A percentile compares a stretch with the other conserved stretches of the same genome.
Evolutionary conservation across 2,113 vertebrate genomes (phyloP).

Genomic region (Hydropotes inermis): DNA sequence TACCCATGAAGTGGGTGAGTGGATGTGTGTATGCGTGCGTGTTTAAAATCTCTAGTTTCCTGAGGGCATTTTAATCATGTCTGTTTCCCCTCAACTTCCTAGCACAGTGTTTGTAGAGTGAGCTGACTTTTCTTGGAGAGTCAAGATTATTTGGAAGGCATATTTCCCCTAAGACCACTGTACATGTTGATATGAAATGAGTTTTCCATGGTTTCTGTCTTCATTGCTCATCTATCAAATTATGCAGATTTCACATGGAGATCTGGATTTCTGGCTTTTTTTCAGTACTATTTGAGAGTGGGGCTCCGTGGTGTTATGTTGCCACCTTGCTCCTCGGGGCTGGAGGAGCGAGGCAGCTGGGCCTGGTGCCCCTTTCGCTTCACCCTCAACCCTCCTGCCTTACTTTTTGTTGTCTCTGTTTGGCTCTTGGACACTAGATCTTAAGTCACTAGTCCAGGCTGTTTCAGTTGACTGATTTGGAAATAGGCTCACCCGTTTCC

Average conservation of each 20-base stretch:
- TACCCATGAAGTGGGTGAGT: not conserved
- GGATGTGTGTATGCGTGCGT: not conserved
- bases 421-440: not conserved
- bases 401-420: not conserved
- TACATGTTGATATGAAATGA: not conserved
- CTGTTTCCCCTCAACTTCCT: not conserved
- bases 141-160: not conserved
- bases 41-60: not conserved
- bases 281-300: not conserved
- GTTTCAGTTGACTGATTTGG: not conserved
- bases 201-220: not conserved
- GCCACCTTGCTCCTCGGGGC: not conserved
- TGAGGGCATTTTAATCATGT: not conserved
- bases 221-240: not conserved
- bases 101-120: not conserved
- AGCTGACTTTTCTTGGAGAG: not conserved
- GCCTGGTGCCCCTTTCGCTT: not conserved
- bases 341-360: not conserved
- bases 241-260: not conserved
- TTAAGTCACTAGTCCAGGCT: not conserved
- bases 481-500: slow-evolving; percentile 53
- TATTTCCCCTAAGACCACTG: not conserved
- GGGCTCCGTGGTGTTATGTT: not conserved
- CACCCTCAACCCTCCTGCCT: not conserved
- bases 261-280: not conserved